Base-by-base conservation (phyloP, 2,888 invertebrate species). In the Aphrophora alni region DNA sequence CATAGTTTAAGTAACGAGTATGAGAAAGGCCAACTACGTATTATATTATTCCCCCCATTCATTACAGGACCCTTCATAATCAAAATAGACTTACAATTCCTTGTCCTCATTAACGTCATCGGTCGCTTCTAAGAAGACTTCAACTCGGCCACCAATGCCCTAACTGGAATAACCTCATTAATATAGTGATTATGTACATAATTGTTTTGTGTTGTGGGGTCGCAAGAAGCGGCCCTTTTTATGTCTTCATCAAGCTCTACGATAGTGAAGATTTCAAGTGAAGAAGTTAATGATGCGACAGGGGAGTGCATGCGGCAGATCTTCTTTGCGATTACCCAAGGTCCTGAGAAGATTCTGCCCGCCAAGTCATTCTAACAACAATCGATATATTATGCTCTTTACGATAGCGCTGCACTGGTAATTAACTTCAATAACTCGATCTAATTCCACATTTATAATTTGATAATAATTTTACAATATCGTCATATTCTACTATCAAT, bases 251-350 rank as follows among this genome's bases (percentile, higher is more conserved):
- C 59, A 21, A 21, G 59, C 21, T n/a, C 59, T 59, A 21, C 21
- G 59, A 59, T n/a, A 59, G 59, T 44, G 59, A 59, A n/a, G 59
- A 59, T 59, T 59, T 59, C 59, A 59, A 21, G 59, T 59, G 59
- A 59, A 59, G 59, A 59, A 59, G 59, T 59, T 59, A 59, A 59
- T 59, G 59, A 59, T 21, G 59, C 44, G 17, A 14, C 44, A 14
- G 12, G 17, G 14, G 44, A 44, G 33, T 21, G 59, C 59, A 59
- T 12, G 59, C 59, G 59, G 59, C 59, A 59, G 59, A 59, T 59
- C 21, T 59, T 4, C 59, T 59, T 59, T 59, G 21, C 59, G 59
- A 59, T 59, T 59, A 21, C 0, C 21, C 21, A 4, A 21, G 21
- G 59, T 59, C 59, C 21, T n/a, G n/a, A n/a, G 33, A 33, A 33